Base-by-base conservation (phyloP, 2,113 vertebrate species). In the Pundamilia nyererei region DNA sequence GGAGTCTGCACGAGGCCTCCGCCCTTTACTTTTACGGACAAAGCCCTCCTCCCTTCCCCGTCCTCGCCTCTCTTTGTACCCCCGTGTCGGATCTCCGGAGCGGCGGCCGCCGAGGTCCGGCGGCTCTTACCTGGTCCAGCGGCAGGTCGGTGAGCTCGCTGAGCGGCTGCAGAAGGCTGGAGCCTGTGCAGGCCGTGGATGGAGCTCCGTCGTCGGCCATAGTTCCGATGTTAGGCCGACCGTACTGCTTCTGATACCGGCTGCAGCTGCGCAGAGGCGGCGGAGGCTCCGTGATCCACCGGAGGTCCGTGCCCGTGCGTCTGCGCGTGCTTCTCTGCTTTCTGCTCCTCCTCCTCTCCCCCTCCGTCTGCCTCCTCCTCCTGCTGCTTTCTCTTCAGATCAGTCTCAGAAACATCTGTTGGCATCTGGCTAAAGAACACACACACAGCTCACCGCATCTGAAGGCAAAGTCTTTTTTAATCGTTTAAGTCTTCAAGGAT, bases 91-190 rank as follows among this genome's bases (percentile, higher is more conserved):
- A 45, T 53, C 80, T 49, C 45, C 70, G 17, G 70, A 31, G 51
- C 29, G 17, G 35, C 56, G 14, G 7, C 38, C 29, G 35, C 86
- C 56, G 60, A 75, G 70, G 58, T 62, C 58, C 40, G 26, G 72
- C 11, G 75, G n/a, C 9, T 82, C 85, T 65, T 96, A 96, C 96
- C 96, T 96, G 96, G 77, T 96, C 96, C 90, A 96, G 91, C 42
- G 96, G 96, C 21, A 96, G 94, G 87, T 96, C 89, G 91, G 94
- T 95, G 75, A 96, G 95, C 83, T 96, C 93, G 91, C 96, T 96
- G 84, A 96, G 94, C 68, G 96, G 96, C 93, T 95, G 95, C 85
- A 96, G 95, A 38, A 96, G 90, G 90, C 92, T 95, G 90, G 96
- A 96, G 84, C 96, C 96, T 62, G 96, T 96, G 84, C 96, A 96